A percentile compares a stretch with the other conserved stretches of the same genome.
Conservation (phyloP, 2,888 invertebrate species). For the Aspidiotus destructor region DNA sequence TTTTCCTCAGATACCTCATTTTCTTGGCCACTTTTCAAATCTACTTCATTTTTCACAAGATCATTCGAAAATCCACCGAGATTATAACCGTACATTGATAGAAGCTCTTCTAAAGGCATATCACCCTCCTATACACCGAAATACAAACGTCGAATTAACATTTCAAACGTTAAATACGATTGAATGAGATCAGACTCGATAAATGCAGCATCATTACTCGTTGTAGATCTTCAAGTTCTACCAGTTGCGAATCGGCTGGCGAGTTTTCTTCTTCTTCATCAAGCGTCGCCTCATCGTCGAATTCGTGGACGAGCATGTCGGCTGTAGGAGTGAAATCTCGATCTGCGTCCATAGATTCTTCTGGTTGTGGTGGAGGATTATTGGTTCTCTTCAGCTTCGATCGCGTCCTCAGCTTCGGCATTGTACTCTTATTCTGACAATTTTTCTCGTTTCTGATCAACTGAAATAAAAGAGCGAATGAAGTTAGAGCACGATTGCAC, state of each 20-base stretch:
- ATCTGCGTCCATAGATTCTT: conserved; percentile 24
- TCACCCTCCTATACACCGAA: conserved; percentile 50
- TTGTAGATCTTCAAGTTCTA: conserved; percentile 74
- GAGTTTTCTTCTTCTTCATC: conserved; percentile 83
- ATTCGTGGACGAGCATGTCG: conserved; percentile 95
- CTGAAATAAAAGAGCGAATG: conserved; percentile 4
- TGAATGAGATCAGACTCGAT: not conserved
- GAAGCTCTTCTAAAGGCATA: conserved; percentile 87
- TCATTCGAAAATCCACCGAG: conserved; percentile 24
- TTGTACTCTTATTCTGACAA: conserved; percentile 9
- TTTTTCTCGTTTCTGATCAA: conserved; percentile 19
- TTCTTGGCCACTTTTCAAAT: conserved; percentile 7
- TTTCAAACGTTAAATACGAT: not conserved
- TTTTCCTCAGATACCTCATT: conserved; percentile 20
- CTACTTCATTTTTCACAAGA: conserved; percentile 8
- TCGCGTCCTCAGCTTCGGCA: not conserved
- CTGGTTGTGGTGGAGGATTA: not conserved
- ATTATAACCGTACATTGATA: conserved; percentile 75
- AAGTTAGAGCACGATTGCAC: not conserved
- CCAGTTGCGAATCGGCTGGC: conserved; percentile 45
- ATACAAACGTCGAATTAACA: conserved; percentile 8
- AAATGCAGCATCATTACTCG: conserved; percentile 56
- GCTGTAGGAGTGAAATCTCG: conserved; percentile 30
- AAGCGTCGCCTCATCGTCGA: conserved; percentile 91
- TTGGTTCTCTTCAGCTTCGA: too few relatives aligned